These are phyloP conservation scores for Oncorhynchus keta DNA, from an alignment of 2,113 vertebrate species.

Conservation along the genomic window DNA sequence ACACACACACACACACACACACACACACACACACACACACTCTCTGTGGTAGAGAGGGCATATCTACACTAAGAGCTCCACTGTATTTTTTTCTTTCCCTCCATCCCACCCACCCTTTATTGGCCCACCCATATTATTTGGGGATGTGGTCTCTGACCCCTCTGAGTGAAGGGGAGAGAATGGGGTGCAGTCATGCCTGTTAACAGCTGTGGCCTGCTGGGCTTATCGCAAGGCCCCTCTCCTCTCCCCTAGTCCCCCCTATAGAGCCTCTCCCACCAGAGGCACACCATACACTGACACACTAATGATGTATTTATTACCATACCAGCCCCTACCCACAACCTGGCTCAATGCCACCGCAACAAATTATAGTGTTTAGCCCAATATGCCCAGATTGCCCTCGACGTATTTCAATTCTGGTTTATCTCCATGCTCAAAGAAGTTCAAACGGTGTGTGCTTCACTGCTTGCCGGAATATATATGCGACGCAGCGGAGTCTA, in stretches of 20 bases:
- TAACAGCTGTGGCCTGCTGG: slow-evolving; percentile 50
- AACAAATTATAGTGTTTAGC: no score
- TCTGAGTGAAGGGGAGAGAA: slow-evolving; percentile 5
- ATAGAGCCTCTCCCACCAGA: slow-evolving; percentile 39
- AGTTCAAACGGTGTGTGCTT: no score
- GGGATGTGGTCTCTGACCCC: slow-evolving; percentile 14
- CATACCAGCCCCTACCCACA: no score
- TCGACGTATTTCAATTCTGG: no score
- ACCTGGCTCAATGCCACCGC: no score
- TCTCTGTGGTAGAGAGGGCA: neutral
- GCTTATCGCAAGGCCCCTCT: slow-evolving; percentile 42
- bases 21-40: no score
- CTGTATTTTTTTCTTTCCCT: slow-evolving; percentile 22
- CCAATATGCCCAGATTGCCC: no score
- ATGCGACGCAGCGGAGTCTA: neutral
- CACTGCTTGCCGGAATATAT: no score
- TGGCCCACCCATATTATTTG: slow-evolving; percentile 40
- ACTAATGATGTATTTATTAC: slow-evolving; percentile 42
- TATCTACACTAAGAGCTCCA: slow-evolving; percentile 21
- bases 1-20: no score
- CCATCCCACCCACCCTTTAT: slow-evolving; percentile 20
- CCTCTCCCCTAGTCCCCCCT: neutral
- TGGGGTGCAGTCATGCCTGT: slow-evolving; percentile 35
- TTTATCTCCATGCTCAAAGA: no score
- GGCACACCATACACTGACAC: slow-evolving; percentile 50